phyloP scores from a whole-genome alignment of 2,888 invertebrate species.

The Allygus modestus region DNA sequence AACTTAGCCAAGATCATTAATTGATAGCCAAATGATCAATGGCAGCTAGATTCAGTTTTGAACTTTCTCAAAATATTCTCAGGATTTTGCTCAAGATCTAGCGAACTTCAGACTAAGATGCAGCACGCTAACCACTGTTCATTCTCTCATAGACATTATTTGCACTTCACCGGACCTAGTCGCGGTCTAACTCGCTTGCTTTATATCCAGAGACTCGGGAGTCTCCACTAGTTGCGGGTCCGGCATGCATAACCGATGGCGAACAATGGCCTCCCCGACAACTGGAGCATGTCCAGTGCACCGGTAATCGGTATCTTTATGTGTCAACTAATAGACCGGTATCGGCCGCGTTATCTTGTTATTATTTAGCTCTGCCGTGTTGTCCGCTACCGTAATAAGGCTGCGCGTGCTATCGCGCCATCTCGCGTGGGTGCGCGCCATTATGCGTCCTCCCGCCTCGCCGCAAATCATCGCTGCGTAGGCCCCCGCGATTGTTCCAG shows the following conservation, averaged over 20 bases:
- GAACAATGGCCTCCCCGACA: not conserved
- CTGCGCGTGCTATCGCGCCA: conserved; percentile 3
- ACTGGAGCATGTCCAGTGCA: not conserved
- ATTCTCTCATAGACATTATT: too few relatives aligned
- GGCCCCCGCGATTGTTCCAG: conserved; percentile 34
- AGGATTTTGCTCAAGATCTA: too few relatives aligned
- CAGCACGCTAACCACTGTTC: too few relatives aligned
- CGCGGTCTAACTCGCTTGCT: too few relatives aligned
- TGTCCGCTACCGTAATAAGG: conserved; percentile 23
- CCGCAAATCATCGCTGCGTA: conserved; percentile 23
- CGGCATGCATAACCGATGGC: not conserved
- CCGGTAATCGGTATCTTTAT: conserved; percentile 16
- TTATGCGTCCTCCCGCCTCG: not conserved
- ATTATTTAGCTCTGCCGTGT: conserved; percentile 5
- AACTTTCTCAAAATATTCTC: too few relatives aligned
- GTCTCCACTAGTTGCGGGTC: not conserved
- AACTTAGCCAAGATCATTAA: too few relatives aligned
- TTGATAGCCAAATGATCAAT: too few relatives aligned
- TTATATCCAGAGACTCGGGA: too few relatives aligned
- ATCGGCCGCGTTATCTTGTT: conserved; percentile 24
- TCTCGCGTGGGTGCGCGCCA: conserved; percentile 31
- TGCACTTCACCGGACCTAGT: too few relatives aligned
- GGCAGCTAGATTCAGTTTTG: too few relatives aligned
- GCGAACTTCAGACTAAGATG: too few relatives aligned
- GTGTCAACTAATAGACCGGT: conserved; percentile 39